Percentiles rank a stretch among this genome's conserved stretches.
phyloP scores from a whole-genome alignment of 2,888 invertebrate species.

The Pachydiplax longipennis region DNA sequence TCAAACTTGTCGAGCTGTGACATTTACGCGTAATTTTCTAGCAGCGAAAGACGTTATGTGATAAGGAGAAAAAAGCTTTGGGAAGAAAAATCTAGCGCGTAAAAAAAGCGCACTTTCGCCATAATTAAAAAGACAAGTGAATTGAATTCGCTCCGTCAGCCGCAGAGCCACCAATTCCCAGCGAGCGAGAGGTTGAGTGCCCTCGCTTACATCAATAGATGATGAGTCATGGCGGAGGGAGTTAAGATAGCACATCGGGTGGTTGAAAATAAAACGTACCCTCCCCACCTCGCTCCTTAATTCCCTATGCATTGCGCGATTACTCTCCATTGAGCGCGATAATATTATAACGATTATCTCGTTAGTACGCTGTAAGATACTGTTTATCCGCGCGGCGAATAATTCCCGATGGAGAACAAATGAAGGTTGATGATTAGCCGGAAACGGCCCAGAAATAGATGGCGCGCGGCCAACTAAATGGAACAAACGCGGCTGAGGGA shows the following conservation, averaged over 20 bases:
- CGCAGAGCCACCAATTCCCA: no score
- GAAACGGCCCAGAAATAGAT: constrained; percentile 14
- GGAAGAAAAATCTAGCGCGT: no score
- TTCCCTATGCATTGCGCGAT: neutral
- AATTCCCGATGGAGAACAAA: neutral
- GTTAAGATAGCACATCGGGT: neutral
- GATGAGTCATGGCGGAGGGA: neutral
- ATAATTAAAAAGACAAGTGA: no score
- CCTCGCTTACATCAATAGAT: neutral
- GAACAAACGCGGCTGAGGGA: neutral
- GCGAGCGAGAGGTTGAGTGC: neutral
- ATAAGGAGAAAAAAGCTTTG: no score
- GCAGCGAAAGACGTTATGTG: no score
- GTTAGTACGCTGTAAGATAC: neutral
- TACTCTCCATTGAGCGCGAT: neutral
- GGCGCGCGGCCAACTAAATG: neutral
- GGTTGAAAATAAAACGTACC: neutral
- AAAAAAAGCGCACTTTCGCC: no score
- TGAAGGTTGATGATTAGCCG: neutral
- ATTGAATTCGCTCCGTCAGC: no score
- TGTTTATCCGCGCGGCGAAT: neutral
- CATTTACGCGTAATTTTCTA: no score
- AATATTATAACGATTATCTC: neutral
- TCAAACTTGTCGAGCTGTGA: no score
- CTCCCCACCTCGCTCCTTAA: neutral